These are phyloP conservation scores for Balearica regulorum DNA, from an alignment of 2,797 vertebrate species.

Conservation along the genomic window DNA sequence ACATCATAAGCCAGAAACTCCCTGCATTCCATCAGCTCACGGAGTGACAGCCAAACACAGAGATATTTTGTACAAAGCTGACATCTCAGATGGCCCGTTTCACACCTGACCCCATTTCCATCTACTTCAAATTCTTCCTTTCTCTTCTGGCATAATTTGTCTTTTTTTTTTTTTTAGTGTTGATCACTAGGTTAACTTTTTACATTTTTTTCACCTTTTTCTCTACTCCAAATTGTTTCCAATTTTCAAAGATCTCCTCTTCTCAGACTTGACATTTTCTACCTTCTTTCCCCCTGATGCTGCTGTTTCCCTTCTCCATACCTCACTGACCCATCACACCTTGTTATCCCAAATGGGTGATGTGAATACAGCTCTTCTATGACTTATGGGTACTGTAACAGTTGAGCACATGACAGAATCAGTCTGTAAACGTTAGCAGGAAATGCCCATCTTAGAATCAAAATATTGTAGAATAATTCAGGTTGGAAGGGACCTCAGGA, in stretches of 20 bases:
- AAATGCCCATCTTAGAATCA: background rate
- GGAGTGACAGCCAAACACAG: background rate
- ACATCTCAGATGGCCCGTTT: background rate
- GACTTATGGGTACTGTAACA: background rate
- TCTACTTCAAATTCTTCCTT: background rate
- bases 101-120: background rate
- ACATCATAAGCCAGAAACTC: background rate
- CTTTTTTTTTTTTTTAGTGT: background rate
- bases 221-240: background rate
- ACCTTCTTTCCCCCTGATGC: background rate
- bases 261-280: background rate
- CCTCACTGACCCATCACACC: background rate
- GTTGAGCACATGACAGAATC: background rate
- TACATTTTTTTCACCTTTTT: background rate
- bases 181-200: background rate
- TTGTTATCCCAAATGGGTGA: background rate
- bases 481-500: background rate
- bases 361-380: background rate
- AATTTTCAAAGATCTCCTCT: background rate
- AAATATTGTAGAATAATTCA: background rate
- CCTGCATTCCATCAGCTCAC: background rate
- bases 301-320: background rate
- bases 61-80: background rate
- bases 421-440: background rate
- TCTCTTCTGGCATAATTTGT: background rate